Base-by-base conservation (phyloP, 2,797 vertebrate species). In the Myotis myotis region DNA sequence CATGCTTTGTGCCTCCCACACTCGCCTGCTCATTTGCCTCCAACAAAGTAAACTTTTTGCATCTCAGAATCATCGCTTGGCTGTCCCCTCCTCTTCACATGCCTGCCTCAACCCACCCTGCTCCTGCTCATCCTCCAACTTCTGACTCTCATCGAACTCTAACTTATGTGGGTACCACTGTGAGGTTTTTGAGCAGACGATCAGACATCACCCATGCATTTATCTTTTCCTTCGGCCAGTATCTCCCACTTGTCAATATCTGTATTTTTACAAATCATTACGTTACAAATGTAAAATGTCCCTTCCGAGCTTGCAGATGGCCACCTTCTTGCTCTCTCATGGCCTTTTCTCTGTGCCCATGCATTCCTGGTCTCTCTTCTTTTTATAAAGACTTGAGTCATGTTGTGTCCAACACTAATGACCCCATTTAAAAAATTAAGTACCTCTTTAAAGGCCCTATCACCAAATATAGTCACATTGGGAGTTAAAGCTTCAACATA, bases 1-100 rank as follows among this genome's bases (percentile, higher is more conserved):
- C 5, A 4, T 3, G 60, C 30, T 47, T 11, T 2, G 8, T 0
- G 20, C 9, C 51, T 15, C 28, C 9, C 2, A 10, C 6, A 9
- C 25, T 36, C 19, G 23, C 30, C 17, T 55, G 57, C 49, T 57
- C 38, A 8, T 6, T 49, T 9, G 0, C 72, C 49, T 68, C 47
- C 38, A 75, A 33, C 16, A 44, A 33, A 17, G 60, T 10, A 20
- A 36, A 12, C 19, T 10, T 23, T 70, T n/a, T 4, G 23, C 25
- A 10, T n/a, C 25, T 86, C 74, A 60, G 64, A 25, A 44, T 19
- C 64, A n/a, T 23, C 2, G n/a, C 64, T 79, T 0, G 0, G 13
- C 25, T 9, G 3, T 3, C 9, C 19, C 9, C 51, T 17, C 20
- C 38, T 57, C n/a, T 38, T 47, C 62, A 5, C 2, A 11, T 4